These are phyloP conservation scores for Acleris cristana DNA, from an alignment of 2,888 invertebrate species.

Conservation along the genomic window DNA sequence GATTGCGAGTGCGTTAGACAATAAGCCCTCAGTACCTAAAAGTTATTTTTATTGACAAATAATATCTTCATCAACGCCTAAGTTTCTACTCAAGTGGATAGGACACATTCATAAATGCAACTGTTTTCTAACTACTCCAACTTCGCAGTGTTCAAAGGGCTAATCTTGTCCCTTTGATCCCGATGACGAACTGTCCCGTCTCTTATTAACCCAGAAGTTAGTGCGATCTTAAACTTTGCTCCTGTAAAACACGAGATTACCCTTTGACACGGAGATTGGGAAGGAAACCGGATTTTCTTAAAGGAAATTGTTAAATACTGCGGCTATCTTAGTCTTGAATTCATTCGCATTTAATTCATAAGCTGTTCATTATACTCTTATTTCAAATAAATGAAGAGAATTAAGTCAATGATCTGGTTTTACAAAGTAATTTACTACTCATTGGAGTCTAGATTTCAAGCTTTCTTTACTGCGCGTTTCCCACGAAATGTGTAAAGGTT, in stretches of 20 bases:
- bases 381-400: no score
- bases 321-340: neutral
- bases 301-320: slow-evolving; percentile 14
- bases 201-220: slow-evolving; percentile 38
- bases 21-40: no score
- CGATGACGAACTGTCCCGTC: slow-evolving; percentile 31
- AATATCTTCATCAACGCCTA: neutral
- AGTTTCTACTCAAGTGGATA: neutral
- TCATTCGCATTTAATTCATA: no score
- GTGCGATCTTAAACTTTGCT: slow-evolving; percentile 31
- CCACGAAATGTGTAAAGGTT: no score
- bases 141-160: slow-evolving; percentile 26
- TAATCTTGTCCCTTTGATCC: slow-evolving; percentile 37
- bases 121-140: slow-evolving; percentile 27
- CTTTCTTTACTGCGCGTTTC: no score
- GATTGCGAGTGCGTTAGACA: no score
- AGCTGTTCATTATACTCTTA: no score
- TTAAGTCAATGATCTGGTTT: no score
- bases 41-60: no score
- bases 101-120: slow-evolving; percentile 12
- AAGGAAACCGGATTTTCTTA: slow-evolving; percentile 20
- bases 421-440: no score
- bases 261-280: slow-evolving; percentile 26
- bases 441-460: no score
- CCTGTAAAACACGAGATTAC: slow-evolving; percentile 30